Evolutionary conservation across 2,797 vertebrate species (phyloP), one percentile per base, ranked within the genome.

Genomic region (Hybognathus amarus): DNA sequence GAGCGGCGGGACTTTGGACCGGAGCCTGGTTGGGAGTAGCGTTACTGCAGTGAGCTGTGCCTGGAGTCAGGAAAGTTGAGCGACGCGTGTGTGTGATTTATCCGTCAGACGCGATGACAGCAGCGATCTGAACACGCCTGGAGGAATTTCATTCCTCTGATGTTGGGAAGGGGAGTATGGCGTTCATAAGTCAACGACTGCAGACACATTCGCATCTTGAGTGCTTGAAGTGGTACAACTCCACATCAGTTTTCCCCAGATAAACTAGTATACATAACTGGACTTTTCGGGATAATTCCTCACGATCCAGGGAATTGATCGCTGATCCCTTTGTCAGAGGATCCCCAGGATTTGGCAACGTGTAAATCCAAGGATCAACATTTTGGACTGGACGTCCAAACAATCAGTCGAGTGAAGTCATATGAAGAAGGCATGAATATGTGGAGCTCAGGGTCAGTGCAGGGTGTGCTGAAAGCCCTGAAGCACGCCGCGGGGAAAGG

Each of bases 401-500:
- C 66, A n/a, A 38, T 79, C 40, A 7, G 10, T 80, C 27, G 50
- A 47, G 33, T 15, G 33, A 4, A 84, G 87, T 79, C 81, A 33
- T 70, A 80, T 77, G 70, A 86, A 52, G 54, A 85, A 90, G 38
- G 87, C 89, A 70, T 75, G 83, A 91, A 77, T 50, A 95, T 95
- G 94, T 94, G 94, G 87, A 91, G 87, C 84, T 89, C 93, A 27
- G 94, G 92, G 76, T 86, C 91, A 82, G 90, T 93, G 90, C 95
- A 95, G 89, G 86, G 95, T n/a, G 83, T 95, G 84, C 87, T 91
- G 79, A 95, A 95, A 87, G 90, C 94, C 15, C 87, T 94, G n/a
- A 95, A 94, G 88, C 95, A 95, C 36, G 92, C 94, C 0, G 92
- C 91, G 73, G 94, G 93, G 22, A 96, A 92, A 87, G 92, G 93